Evolutionary conservation across 2,797 vertebrate genomes (phyloP), one percentile per base, ranked within the genome.

Genomic region (Megalops cyprinoides): DNA sequence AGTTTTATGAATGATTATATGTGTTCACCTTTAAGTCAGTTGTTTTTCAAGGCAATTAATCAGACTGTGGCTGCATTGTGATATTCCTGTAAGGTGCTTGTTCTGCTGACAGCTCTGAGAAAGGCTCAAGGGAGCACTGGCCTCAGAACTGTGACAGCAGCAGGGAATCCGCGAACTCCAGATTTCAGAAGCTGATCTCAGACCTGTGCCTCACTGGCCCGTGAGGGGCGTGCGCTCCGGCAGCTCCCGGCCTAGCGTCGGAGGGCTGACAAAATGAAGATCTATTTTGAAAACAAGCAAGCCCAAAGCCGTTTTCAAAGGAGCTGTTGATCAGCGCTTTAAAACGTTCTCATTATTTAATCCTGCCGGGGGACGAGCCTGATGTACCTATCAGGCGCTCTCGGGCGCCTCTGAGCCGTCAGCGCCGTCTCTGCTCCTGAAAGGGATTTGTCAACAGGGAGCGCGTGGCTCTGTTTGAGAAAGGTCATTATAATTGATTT

Each of bases 401-500:
- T 18, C 31, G 2, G 25, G 58, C n/a, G 1, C 4, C 5, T n/a
- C n/a, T n/a, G 4, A 5, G 56, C 56, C 10, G 28, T 31, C 58
- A 6, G 25, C 58, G 9, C 58, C 58, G 10, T 60, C 14, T 39
- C 62, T 14, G 62, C 34, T 5, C 6, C 31, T 4, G 14, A 67
- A 37, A 67, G 62, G 25, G 34, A 48, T 55, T 80, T 58, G n/a
- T 60, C 31, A 51, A 31, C 18, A 2, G 18, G 18, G 44, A 78
- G 25, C 12, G 58, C 39, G 18, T 39, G 44, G 58, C 51, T 53
- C 53, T 42, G 34, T 77, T 42, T 25, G 49, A 25, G 46, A 51
- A 37, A 49, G 34, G 67, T 60, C 51, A 74, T 74, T 60, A 74
- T 71, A 62, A 55, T 20, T 48, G 67, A 79, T 79, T 39, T 37